A percentile compares a stretch with the other conserved stretches of the same genome.
phyloP scores from a whole-genome alignment of 2,113 vertebrate genomes.

The Mastomys coucha region DNA sequence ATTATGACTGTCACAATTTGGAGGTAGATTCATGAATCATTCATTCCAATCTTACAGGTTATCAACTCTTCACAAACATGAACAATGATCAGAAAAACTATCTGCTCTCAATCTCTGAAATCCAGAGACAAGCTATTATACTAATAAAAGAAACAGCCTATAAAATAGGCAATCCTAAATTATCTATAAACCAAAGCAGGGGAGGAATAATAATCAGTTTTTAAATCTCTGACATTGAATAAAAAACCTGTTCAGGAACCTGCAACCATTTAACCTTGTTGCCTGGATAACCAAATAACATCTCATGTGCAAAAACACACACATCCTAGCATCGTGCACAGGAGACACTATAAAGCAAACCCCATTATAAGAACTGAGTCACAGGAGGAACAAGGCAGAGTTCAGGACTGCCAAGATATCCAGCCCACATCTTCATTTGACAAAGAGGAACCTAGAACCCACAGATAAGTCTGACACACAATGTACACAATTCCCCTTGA shows the following conservation, averaged over 20 bases:
- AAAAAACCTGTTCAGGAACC: neutral
- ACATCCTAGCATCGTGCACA: neutral
- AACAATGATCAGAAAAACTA: neutral
- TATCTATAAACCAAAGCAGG: neutral
- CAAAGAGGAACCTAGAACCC: neutral
- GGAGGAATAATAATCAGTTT: neutral
- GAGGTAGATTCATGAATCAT: neutral
- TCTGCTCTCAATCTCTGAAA: neutral
- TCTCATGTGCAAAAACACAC: neutral
- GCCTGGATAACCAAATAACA: neutral
- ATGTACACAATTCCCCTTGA: neutral
- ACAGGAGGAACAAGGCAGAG: neutral
- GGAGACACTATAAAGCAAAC: neutral
- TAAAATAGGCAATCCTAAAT: neutral
- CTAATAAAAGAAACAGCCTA: neutral
- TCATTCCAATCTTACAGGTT: slow-evolving; percentile 28
- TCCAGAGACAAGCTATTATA: neutral
- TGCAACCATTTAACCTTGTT: slow-evolving; percentile 13
- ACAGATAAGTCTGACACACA: neutral
- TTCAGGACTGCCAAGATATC: neutral
- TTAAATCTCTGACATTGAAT: neutral
- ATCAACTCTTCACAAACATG: neutral
- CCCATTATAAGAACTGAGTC: neutral
- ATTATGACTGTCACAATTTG: neutral
- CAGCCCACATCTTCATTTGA: neutral